Evolutionary conservation across 2,113 vertebrate species (phyloP).

Genomic region (Apodemus speciosus): DNA sequence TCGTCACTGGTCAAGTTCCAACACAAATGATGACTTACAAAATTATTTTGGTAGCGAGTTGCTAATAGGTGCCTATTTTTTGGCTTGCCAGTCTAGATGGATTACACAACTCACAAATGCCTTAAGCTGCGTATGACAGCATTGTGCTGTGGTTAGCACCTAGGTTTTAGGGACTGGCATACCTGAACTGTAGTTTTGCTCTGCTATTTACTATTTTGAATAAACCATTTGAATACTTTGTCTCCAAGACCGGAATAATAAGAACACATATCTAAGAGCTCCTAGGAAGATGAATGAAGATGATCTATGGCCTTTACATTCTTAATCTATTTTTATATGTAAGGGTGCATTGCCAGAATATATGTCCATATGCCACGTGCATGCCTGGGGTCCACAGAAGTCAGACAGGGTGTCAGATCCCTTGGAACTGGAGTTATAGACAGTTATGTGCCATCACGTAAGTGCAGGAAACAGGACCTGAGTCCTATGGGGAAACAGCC

Average conservation of each 20-base stretch:
- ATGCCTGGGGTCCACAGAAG: neutral
- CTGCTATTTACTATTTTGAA: neutral
- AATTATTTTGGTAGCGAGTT: neutral
- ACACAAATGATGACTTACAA: neutral
- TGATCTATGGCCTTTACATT: neutral
- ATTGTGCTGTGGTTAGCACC: neutral
- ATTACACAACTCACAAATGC: neutral
- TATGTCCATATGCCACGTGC: neutral
- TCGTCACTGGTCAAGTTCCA: neutral
- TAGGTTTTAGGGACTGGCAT: neutral
- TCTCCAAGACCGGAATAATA: neutral
- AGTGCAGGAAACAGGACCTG: neutral
- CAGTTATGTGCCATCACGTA: neutral
- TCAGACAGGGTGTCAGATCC: no score
- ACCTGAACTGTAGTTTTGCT: neutral
- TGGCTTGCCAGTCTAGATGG: neutral
- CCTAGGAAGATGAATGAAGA: conserved; percentile 1
- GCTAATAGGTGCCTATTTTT: neutral
- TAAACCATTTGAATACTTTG: neutral
- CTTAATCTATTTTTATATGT: neutral
- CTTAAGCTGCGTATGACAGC: neutral
- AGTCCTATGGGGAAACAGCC: neutral
- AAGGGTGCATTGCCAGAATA: neutral
- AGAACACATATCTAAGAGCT: neutral
- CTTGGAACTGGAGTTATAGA: neutral